A percentile compares a stretch with the other conserved stretches of the same genome.
Conservation (phyloP, 2,797 vertebrate species). For the Sebastes oblongus region DNA sequence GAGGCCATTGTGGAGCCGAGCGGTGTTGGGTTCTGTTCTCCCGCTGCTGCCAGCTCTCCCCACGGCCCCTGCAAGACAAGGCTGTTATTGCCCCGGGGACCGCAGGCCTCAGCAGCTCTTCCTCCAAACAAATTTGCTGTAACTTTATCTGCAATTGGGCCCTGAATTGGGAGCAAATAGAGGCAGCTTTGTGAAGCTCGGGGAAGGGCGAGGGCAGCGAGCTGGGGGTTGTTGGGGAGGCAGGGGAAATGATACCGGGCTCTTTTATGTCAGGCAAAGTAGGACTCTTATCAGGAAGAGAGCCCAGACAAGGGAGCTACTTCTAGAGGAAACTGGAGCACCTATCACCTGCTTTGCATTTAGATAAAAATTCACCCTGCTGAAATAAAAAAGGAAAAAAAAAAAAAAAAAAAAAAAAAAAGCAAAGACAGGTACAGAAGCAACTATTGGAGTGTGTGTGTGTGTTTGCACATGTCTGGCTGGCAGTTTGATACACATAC, state of each 20-base stretch:
- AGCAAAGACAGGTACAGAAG: conserved; percentile 78
- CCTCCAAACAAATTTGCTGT: conserved; percentile 99
- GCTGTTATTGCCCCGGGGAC: conserved; percentile 92
- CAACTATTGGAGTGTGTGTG: conserved; percentile 70
- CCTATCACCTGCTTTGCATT: conserved; percentile 90
- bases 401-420: conserved; percentile 55
- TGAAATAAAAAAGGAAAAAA: conserved; percentile 73
- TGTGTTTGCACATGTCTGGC: conserved; percentile 67
- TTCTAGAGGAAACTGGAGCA: conserved; percentile 85
- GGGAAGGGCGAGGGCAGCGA: conserved; percentile 84
- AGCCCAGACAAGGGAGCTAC: conserved; percentile 88
- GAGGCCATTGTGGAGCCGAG: conserved; percentile 86
- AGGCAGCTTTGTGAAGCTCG: conserved; percentile 88
- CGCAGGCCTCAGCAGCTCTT: conserved; percentile 93
- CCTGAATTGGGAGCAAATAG: conserved; percentile 93
- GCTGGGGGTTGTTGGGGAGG: conserved; percentile 80
- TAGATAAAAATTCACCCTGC: conserved; percentile 85
- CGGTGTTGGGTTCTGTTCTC: conserved; percentile 87
- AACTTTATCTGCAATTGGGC: conserved; percentile 99
- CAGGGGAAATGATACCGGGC: conserved; percentile 86
- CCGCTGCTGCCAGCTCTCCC: conserved; percentile 79
- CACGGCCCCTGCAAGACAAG: conserved; percentile 85
- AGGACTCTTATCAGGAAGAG: conserved; percentile 87
- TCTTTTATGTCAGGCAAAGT: conserved; percentile 90
- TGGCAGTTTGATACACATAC: conserved; percentile 55